Evolutionary conservation across 1,140 invertebrate species (phyloP).

Genomic region (Drosophila elegans): DNA sequence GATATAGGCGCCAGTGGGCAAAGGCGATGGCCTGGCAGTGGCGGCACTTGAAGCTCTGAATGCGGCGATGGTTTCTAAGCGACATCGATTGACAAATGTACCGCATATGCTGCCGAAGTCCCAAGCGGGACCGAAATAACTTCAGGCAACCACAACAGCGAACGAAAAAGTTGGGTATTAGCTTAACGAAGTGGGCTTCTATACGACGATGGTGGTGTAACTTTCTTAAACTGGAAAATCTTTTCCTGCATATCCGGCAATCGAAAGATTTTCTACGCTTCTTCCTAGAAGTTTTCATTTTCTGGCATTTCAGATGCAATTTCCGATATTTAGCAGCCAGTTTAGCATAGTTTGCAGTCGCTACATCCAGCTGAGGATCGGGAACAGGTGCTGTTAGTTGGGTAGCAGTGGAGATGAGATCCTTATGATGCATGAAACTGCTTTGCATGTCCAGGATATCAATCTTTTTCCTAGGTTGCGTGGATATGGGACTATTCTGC

Average conservation of each 20-base stretch:
- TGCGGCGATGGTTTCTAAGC: constrained; percentile 51
- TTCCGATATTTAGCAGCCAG: constrained; percentile 53
- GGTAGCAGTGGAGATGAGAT: constrained; percentile 43
- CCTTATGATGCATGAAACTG: constrained; percentile 69
- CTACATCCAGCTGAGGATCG: constrained; percentile 15
- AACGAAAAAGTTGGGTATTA: constrained; percentile 27
- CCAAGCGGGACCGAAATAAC: constrained; percentile 57
- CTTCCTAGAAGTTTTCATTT: constrained; percentile 7
- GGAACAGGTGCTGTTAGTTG: constrained; percentile 6
- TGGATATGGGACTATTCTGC: constrained; percentile 35
- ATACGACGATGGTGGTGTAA: constrained; percentile 50
- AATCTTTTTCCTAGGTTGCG: constrained; percentile 59
- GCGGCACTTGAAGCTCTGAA: constrained; percentile 77
- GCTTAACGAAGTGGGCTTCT: constrained; percentile 41
- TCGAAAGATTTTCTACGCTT: neutral
- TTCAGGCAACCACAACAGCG: constrained; percentile 64
- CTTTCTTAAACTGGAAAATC: constrained; percentile 39
- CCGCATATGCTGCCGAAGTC: constrained; percentile 67
- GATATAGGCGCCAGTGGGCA: constrained; percentile 76
- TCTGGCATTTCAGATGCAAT: constrained; percentile 48
- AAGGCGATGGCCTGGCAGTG: constrained; percentile 67
- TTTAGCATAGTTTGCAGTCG: constrained; percentile 48
- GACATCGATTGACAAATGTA: constrained; percentile 77
- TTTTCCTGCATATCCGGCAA: constrained; percentile 38
- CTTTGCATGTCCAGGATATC: constrained; percentile 76